A percentile compares a stretch with the other conserved stretches of the same genome.
These are phyloP conservation scores for Labroides dimidiatus DNA, from an alignment of 2,797 vertebrate species.

Conservation along the genomic window DNA sequence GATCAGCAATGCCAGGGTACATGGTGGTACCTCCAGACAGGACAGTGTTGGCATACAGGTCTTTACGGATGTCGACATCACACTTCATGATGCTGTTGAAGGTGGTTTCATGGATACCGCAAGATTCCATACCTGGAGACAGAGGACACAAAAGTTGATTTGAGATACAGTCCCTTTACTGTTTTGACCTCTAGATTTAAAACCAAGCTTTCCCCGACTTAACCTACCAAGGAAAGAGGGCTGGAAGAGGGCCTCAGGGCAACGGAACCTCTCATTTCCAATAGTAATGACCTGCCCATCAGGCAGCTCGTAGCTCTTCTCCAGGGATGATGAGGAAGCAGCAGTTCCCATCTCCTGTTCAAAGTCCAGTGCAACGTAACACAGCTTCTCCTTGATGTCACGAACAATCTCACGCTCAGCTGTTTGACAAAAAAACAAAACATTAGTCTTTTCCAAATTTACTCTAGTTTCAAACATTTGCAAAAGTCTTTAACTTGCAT, in stretches of 20 bases:
- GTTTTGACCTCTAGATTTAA: background rate
- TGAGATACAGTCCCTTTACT: too few relatives aligned
- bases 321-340: slow-evolving; percentile 93
- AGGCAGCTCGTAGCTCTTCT: slow-evolving; percentile 98
- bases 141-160: background rate
- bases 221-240: slow-evolving; percentile 95
- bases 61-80: slow-evolving; percentile 97
- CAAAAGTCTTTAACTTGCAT: background rate
- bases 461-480: background rate
- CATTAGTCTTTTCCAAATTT: accelerated
- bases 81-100: slow-evolving; percentile 99
- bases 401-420: slow-evolving; percentile 96
- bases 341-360: slow-evolving; percentile 98
- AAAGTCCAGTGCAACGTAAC: slow-evolving; percentile 96
- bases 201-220: accelerated
- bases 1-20: slow-evolving; percentile 97
- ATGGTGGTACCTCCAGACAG: slow-evolving; percentile 98
- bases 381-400: slow-evolving; percentile 99
- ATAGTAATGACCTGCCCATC: slow-evolving; percentile 99
- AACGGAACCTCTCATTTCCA: slow-evolving; percentile 96
- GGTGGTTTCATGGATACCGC: slow-evolving; percentile 98
- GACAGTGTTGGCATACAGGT: slow-evolving; percentile 97
- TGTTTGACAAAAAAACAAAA: background rate
- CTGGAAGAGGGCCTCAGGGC: slow-evolving; percentile 97
- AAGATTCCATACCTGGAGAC: slow-evolving; percentile 93